A percentile compares a stretch with the other conserved stretches of the same genome.
These are phyloP conservation scores for Thunnus thynnus DNA, from an alignment of 2,113 vertebrate genomes.

Conservation along the genomic window DNA sequence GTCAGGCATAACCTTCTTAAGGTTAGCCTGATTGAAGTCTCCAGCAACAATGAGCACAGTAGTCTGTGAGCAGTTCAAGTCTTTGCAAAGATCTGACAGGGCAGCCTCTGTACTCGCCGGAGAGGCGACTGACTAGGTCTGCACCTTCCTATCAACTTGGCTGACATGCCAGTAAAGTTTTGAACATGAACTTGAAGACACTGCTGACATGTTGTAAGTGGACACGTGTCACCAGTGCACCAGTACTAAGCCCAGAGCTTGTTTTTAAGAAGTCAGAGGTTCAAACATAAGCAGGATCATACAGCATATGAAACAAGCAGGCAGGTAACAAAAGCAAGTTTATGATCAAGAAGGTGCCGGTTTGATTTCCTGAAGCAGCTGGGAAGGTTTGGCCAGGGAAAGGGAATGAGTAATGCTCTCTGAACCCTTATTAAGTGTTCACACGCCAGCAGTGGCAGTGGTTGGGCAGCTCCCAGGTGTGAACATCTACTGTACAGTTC, in stretches of 20 bases:
- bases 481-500: conserved; percentile 15
- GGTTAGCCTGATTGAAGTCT: too few species aligned
- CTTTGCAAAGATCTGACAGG: too few species aligned
- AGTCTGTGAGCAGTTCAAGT: too few species aligned
- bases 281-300: conserved; percentile 44
- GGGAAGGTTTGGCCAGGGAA: conserved; percentile 28
- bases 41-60: too few species aligned
- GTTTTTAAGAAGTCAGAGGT: conserved; percentile 29
- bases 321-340: conserved; percentile 14
- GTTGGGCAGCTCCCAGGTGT: conserved; percentile 27
- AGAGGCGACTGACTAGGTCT: too few species aligned
- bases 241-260: background rate
- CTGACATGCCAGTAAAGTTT: background rate
- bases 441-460: conserved; percentile 19
- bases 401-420: conserved; percentile 49
- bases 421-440: conserved; percentile 22
- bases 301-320: conserved; percentile 30
- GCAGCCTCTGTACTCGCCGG: too few species aligned
- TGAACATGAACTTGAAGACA: conserved; percentile 6
- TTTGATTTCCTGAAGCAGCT: conserved; percentile 47
- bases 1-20: too few species aligned
- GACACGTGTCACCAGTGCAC: background rate
- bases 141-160: background rate
- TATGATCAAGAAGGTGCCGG: conserved; percentile 34
- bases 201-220: conserved; percentile 13